phyloP scores from a whole-genome alignment of 2,797 vertebrate species.

The Megaceryle alcyon region DNA sequence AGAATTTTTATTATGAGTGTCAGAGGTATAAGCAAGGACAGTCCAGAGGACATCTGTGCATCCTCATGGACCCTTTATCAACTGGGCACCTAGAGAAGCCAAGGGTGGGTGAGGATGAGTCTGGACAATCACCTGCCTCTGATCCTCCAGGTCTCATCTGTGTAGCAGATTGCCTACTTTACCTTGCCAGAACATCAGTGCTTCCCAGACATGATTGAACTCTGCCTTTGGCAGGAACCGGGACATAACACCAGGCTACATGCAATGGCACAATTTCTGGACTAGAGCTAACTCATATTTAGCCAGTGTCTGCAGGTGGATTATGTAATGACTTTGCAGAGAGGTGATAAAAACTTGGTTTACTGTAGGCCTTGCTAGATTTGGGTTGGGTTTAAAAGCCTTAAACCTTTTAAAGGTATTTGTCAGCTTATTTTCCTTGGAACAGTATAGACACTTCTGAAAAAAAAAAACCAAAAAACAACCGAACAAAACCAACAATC shows the following conservation, averaged over 20 bases:
- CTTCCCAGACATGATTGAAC: rapidly evolving
- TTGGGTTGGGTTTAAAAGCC: background rate
- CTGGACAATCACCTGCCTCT: background rate
- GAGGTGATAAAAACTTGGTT: background rate
- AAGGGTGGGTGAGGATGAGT: background rate
- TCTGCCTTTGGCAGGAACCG: rapidly evolving
- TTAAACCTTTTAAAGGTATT: background rate
- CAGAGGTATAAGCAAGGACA: background rate
- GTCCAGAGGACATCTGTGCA: background rate
- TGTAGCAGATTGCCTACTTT: no score
- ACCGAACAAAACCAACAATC: no score
- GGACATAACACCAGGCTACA: rapidly evolving
- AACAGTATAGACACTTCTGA: background rate
- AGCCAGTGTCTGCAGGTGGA: background rate
- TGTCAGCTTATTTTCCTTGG: background rate
- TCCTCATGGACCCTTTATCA: background rate
- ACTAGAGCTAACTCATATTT: background rate
- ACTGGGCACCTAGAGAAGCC: background rate
- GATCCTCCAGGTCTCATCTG: background rate
- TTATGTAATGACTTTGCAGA: background rate
- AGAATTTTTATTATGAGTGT: background rate
- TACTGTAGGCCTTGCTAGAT: background rate
- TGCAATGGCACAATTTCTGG: background rate
- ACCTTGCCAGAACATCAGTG: no score
- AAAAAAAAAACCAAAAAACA: background rate